Conservation (phyloP, 2,888 invertebrate genomes). For the Lasius platythorax region DNA sequence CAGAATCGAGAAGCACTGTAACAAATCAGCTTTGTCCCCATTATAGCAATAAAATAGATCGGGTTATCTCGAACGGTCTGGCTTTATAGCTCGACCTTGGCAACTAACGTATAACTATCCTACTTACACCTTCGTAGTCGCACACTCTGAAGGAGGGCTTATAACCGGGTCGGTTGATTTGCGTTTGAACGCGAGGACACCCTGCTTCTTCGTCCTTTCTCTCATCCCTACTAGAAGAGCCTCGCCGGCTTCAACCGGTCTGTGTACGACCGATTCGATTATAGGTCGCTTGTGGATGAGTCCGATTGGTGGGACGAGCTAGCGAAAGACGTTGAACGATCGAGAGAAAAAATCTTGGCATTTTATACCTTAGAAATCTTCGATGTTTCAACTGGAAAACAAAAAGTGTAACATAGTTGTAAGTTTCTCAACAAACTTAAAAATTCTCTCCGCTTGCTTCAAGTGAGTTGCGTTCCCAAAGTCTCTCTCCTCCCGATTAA, state of each 20-base stretch:
- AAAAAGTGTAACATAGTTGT: background rate
- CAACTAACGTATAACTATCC: slow-evolving; percentile 80
- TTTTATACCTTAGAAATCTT: background rate
- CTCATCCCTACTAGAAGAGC: slow-evolving; percentile 61
- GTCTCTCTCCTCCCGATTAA: background rate
- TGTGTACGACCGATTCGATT: slow-evolving; percentile 14
- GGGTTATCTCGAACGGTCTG: slow-evolving; percentile 77
- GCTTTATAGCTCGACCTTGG: slow-evolving; percentile 81
- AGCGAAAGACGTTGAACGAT: background rate
- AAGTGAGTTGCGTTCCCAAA: background rate
- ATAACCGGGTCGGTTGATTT: slow-evolving; percentile 76
- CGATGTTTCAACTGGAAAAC: background rate
- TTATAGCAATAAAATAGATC: slow-evolving; percentile 73
- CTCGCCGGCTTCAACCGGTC: slow-evolving; percentile 38
- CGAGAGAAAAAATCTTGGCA: background rate
- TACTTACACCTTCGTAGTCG: slow-evolving; percentile 78
- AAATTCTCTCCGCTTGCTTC: background rate
- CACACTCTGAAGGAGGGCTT: slow-evolving; percentile 77
- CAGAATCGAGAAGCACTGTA: background rate
- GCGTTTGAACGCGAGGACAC: slow-evolving; percentile 80
- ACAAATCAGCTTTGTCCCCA: slow-evolving; percentile 56
- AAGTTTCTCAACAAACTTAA: background rate
- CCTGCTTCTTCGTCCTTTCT: slow-evolving; percentile 56
- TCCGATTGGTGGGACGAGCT: slow-evolving; percentile 1
- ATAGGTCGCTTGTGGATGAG: background rate